Base-by-base conservation (phyloP, 2,888 invertebrate species). In the Acrobasis repandana region DNA sequence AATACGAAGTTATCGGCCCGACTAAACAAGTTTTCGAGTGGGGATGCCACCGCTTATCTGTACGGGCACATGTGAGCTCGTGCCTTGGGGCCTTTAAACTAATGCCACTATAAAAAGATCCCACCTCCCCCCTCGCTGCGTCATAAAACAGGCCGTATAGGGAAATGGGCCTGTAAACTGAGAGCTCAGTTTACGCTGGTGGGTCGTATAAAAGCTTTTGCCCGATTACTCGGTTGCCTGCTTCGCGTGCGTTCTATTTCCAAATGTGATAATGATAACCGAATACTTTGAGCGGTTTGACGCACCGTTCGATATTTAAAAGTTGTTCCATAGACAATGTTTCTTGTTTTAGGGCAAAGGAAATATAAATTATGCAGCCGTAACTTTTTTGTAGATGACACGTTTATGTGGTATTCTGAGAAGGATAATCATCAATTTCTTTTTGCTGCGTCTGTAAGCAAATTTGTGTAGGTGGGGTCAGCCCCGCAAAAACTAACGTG, bases 201-300 rank as follows among this genome's bases (percentile, higher is more conserved):
- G 68, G 80, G 67, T 61, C 65, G 72, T 77, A 79, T 85, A 86
- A 86, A 90, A 89, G 90, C 90, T 89, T 85, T 88, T 86, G 87
- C 80, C 83, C 89, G 91, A 90, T 90, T 90, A 90, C 89, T 85
- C 82, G 85, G 79, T 78, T 81, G 88, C 85, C 82, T 83, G 85
- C 83, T 80, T 90, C 86, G 90, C 89, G 89, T 90, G 91, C 88
- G 89, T 90, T 89, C 90, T 86, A 88, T 90, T 89, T 90, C 86
- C 85, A 85, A 88, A 89, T 82, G 89, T 88, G 90, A 88, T 90
- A 89, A 89, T 90, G 90, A 88, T 90, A 90, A 89, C 86, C 84
- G 87, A 85, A 84, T 87, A 83, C 83, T 60, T 63, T 56, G 61
- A 58, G 59, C 43, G 63, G 56, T 65, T 56, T 14, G 61, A 64